These are phyloP conservation scores for Gallirallus australis DNA, from an alignment of 2,797 vertebrate genomes.

Conservation along the genomic window DNA sequence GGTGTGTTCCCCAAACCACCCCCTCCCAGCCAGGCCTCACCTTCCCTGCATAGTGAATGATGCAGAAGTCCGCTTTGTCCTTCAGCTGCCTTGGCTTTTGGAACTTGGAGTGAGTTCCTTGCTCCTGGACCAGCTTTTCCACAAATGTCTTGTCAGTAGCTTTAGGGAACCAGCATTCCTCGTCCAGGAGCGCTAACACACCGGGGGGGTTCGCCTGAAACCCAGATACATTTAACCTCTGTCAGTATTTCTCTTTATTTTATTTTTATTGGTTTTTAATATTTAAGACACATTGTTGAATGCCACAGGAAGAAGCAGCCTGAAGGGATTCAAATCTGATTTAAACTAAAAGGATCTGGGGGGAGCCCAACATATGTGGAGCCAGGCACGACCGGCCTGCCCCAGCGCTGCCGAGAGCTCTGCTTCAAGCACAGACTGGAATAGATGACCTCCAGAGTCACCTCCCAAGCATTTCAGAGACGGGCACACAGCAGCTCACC, in stretches of 20 bases:
- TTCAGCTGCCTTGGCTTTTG: slow-evolving; percentile 95
- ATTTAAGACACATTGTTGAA: background rate
- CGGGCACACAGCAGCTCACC: background rate
- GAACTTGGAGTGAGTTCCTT: slow-evolving; percentile 97
- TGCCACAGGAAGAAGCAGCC: background rate
- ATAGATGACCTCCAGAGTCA: background rate
- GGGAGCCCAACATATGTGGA: fast-evolving
- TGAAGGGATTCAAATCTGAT: background rate
- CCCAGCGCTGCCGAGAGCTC: background rate
- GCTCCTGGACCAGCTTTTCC: slow-evolving; percentile 96
- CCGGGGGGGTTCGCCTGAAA: slow-evolving; percentile 93
- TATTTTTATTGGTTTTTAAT: no score
- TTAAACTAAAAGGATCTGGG: background rate
- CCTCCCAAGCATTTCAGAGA: background rate
- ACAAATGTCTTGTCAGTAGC: slow-evolving; percentile 98
- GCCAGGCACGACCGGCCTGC: background rate
- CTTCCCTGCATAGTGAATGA: slow-evolving; percentile 98
- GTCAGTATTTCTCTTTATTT: background rate
- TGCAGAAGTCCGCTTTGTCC: slow-evolving; percentile 96
- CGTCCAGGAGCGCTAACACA: slow-evolving; percentile 93
- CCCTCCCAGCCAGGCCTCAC: slow-evolving; percentile 70
- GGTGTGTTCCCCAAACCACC: background rate
- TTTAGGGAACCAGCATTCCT: slow-evolving; percentile 99
- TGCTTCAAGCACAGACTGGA: background rate
- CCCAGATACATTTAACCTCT: background rate